Percentiles rank a stretch among this genome's conserved stretches.
phyloP scores from a whole-genome alignment of 2,888 invertebrate species.

The Pteria penguin region DNA sequence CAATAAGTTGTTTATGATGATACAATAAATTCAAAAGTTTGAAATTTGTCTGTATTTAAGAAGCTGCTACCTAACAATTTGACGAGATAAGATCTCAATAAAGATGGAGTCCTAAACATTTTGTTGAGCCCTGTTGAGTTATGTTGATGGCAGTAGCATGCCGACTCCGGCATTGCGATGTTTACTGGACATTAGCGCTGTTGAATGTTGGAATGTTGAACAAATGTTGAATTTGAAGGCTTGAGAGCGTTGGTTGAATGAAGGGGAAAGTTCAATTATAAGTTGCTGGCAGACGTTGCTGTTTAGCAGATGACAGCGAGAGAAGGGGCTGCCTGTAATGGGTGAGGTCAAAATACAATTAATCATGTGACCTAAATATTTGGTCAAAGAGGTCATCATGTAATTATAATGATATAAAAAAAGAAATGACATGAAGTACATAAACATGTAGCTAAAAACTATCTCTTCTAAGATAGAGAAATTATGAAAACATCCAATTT shows the following conservation, averaged over 20 bases:
- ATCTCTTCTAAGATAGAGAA: constrained; percentile 6
- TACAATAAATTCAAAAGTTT: too few relatives aligned
- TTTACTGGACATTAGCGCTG: constrained; percentile 9
- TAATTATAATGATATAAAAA: too few relatives aligned
- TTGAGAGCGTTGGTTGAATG: constrained; percentile 15
- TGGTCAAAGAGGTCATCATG: too few relatives aligned
- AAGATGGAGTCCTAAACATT: neutral
- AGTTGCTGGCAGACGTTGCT: constrained; percentile 35
- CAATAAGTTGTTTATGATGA: too few relatives aligned
- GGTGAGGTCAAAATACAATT: constrained; percentile 26
- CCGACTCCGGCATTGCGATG: neutral
- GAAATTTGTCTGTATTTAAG: too few relatives aligned
- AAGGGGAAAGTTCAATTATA: constrained; percentile 31
- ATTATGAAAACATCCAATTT: neutral
- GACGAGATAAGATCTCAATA: neutral
- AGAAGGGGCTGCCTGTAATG: constrained; percentile 43
- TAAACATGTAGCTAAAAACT: neutral
- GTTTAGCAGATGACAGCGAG: constrained; percentile 39
- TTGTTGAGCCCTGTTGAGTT: neutral
- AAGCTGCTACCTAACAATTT: neutral
- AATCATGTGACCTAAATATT: too few relatives aligned
- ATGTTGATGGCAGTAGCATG: constrained; percentile 5
- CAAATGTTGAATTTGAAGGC: constrained; percentile 10
- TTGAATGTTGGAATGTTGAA: constrained; percentile 22
- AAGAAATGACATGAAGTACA: constrained; percentile 10